Conservation (phyloP, 1,140 invertebrate genomes). For the Hormaphis cornu region DNA sequence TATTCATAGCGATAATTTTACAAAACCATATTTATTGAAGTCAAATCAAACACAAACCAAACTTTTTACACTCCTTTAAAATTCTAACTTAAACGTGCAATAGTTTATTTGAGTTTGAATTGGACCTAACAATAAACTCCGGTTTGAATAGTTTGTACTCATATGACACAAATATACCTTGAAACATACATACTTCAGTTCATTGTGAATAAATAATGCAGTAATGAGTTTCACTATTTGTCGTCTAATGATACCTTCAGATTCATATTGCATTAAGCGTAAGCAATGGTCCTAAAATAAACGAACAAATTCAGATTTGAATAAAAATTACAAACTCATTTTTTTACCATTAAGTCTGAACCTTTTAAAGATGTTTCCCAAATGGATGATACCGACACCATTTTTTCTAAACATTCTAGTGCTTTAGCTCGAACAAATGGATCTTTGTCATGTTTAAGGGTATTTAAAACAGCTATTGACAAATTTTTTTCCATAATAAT, state of each 20-base stretch:
- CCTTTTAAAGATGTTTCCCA: constrained; percentile 1
- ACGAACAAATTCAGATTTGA: not conserved
- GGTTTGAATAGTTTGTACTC: not conserved
- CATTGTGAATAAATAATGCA: not conserved
- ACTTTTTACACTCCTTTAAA: too few relatives aligned
- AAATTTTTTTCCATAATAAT: not conserved
- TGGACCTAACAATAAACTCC: too few relatives aligned
- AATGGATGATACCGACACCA: not conserved
- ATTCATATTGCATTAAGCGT: constrained; percentile 15
- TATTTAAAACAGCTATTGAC: not conserved
- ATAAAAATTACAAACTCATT: not conserved
- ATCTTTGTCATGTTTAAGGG: constrained; percentile 13
- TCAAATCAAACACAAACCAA: too few relatives aligned
- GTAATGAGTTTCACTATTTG: constrained; percentile 11
- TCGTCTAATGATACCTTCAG: constrained; percentile 22
- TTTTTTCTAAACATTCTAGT: constrained; percentile 20
- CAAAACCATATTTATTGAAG: too few relatives aligned
- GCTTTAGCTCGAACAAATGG: constrained; percentile 24
- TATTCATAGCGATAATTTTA: too few relatives aligned
- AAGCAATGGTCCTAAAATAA: constrained; percentile 3
- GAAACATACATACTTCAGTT: constrained; percentile 7
- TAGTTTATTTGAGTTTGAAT: too few relatives aligned
- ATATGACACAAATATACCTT: not conserved
- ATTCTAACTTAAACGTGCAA: too few relatives aligned
- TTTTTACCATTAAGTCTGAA: constrained; percentile 10